A percentile compares a stretch with the other conserved stretches of the same genome.
Conservation (phyloP, 2,113 vertebrate species). For the Cyanoliseus patagonus region DNA sequence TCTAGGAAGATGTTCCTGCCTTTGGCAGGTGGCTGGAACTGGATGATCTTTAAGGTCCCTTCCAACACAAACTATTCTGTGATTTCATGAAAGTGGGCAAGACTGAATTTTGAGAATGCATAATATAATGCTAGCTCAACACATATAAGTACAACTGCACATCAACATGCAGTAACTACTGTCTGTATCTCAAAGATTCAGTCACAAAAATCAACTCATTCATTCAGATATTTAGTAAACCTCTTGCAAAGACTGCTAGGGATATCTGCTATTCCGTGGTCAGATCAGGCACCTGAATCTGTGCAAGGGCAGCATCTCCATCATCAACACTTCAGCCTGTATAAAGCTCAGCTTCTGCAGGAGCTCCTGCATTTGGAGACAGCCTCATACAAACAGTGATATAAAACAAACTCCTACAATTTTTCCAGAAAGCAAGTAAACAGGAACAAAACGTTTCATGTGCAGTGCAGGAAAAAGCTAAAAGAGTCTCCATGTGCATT, state of each 20-base stretch:
- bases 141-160: accelerated
- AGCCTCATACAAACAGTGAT: no score
- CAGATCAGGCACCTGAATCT: neutral
- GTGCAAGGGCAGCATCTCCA: accelerated
- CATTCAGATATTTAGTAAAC: neutral
- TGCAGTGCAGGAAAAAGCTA: neutral
- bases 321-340: accelerated
- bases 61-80: neutral
- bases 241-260: no score
- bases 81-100: neutral
- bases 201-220: neutral
- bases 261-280: accelerated
- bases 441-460: accelerated
- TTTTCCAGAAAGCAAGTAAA: no score
- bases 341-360: accelerated
- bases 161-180: accelerated
- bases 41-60: neutral
- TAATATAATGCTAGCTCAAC: accelerated
- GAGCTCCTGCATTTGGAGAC: neutral
- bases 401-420: neutral
- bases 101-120: accelerated
- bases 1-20: neutral
- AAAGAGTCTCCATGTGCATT: neutral
- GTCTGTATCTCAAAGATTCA: neutral
- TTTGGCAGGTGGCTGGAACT: neutral